These are phyloP conservation scores for Tringa solitaria DNA, from an alignment of 2,113 vertebrate species.

Conservation along the genomic window DNA sequence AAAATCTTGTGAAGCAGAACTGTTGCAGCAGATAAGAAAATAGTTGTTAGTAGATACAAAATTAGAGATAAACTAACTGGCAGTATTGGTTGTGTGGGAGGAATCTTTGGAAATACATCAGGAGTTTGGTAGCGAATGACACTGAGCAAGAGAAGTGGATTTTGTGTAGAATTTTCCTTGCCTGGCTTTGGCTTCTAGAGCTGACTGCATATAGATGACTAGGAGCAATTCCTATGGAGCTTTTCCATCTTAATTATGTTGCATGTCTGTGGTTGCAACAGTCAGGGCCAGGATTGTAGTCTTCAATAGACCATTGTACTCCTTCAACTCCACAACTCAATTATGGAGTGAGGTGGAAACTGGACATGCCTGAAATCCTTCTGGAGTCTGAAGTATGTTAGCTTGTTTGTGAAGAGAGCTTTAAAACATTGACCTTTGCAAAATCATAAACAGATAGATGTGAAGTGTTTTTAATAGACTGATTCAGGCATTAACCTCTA, in stretches of 20 bases:
- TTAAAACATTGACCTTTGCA: background rate
- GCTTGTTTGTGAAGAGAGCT: background rate
- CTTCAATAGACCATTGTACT: rapidly evolving
- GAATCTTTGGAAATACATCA: background rate
- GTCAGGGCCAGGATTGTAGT: background rate
- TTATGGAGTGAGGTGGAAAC: background rate
- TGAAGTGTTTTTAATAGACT: background rate
- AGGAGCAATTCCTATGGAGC: rapidly evolving
- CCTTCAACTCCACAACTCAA: background rate
- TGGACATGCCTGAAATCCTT: background rate
- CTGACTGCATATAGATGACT: rapidly evolving
- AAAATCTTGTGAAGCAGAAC: background rate
- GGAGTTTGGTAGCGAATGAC: background rate
- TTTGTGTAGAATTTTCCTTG: background rate
- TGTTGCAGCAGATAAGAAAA: background rate
- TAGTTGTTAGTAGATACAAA: background rate
- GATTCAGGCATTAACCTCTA: background rate
- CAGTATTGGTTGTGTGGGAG: background rate
- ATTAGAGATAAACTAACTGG: background rate
- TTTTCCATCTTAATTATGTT: background rate
- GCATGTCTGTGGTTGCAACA: background rate
- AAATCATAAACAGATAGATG: background rate
- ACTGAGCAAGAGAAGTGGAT: background rate
- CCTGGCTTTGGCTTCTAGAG: background rate
- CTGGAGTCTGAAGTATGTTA: background rate